Evolutionary conservation across 2,797 vertebrate species (phyloP).

Genomic region (Sternotherus odoratus): DNA sequence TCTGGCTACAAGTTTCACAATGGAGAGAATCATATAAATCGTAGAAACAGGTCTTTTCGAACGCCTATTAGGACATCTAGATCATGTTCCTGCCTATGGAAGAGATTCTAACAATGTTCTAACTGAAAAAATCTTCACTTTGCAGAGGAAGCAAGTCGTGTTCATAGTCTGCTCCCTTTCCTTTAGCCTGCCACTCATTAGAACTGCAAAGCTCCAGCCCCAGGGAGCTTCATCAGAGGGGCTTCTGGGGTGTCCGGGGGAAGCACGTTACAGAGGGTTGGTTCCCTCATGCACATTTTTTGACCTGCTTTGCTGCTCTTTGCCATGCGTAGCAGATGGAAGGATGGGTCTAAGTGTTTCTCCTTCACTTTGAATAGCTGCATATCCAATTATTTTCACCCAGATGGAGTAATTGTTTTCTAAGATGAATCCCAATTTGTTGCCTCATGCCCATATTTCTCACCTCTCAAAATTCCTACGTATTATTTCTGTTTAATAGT

Average conservation of each 20-base stretch:
- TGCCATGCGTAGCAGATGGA: background rate
- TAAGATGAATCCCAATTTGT: too few species aligned
- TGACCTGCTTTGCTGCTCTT: background rate
- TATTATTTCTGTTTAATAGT: too few species aligned
- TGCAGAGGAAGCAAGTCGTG: background rate
- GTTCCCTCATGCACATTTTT: background rate
- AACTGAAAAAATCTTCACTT: background rate
- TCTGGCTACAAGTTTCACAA: background rate
- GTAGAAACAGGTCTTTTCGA: background rate
- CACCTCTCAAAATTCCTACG: too few species aligned
- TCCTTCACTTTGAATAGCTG: background rate
- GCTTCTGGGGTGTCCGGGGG: too few species aligned
- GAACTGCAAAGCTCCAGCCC: too few species aligned
- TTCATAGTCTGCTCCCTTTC: background rate
- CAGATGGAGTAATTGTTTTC: background rate
- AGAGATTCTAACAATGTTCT: background rate
- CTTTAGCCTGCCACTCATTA: too few species aligned
- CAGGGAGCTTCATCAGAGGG: too few species aligned
- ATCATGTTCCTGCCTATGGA: background rate
- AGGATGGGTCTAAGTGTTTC: background rate
- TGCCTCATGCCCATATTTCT: too few species aligned
- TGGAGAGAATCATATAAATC: background rate
- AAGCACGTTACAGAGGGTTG: background rate
- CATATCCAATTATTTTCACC: too few species aligned
- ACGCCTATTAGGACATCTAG: background rate